Conservation (phyloP, 2,797 vertebrate species). For the Bradypodion ventrale region DNA sequence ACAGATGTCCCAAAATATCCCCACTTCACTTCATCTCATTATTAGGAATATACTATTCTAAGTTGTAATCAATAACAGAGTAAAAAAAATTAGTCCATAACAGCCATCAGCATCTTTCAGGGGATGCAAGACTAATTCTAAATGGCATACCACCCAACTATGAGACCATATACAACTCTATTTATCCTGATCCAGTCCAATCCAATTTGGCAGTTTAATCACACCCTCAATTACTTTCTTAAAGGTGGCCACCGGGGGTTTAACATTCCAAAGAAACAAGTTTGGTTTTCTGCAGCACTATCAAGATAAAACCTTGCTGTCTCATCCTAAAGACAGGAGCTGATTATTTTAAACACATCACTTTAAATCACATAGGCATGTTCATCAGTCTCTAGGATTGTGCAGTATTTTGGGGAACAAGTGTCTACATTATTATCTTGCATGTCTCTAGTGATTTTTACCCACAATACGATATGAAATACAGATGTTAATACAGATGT, state of each 20-base stretch:
- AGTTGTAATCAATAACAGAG: too few species aligned
- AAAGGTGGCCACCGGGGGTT: not conserved
- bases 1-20: too few species aligned
- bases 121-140: too few species aligned
- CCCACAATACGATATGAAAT: not conserved
- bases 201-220: too few species aligned
- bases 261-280: not conserved
- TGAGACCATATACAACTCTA: too few species aligned
- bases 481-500: not conserved
- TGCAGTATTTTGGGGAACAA: not conserved
- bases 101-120: too few species aligned
- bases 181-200: too few species aligned
- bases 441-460: constrained; percentile 12
- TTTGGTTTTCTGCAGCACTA: not conserved
- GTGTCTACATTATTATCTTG: not conserved
- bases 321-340: not conserved
- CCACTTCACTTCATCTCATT: too few species aligned
- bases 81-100: too few species aligned
- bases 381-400: not conserved
- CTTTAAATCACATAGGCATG: not conserved
- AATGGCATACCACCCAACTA: too few species aligned
- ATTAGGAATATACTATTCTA: too few species aligned
- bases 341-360: not conserved
- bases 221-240: not conserved
- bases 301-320: not conserved